Conservation (phyloP, 2,888 invertebrate species). For the Netelia fuscicornis region DNA sequence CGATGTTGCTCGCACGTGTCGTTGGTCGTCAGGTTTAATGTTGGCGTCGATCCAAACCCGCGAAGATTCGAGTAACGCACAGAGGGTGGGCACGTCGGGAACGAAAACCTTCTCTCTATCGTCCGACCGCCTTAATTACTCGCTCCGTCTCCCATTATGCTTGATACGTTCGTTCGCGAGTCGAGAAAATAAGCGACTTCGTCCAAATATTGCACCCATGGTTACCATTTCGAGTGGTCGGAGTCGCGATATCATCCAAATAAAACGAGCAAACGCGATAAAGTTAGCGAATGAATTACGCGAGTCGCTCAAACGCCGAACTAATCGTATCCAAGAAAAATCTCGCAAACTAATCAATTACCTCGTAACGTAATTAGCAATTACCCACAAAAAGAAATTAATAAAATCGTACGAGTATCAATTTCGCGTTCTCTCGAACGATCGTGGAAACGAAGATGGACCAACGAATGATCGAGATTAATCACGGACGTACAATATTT, state of each 20-base stretch:
- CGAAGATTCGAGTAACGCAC: conserved; percentile 11
- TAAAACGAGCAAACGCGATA: conserved; percentile 16
- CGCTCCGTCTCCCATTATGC: conserved; percentile 46
- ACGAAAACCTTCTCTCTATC: conserved; percentile 23
- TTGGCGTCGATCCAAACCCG: conserved; percentile 55
- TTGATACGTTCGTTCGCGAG: conserved; percentile 22
- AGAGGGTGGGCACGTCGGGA: not conserved
- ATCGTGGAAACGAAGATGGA: too few relatives aligned
- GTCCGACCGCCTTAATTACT: conserved; percentile 62
- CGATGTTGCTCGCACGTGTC: conserved; percentile 1
- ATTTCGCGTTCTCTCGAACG: not conserved
- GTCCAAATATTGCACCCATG: conserved; percentile 7
- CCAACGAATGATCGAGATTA: conserved; percentile 69
- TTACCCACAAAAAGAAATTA: not conserved
- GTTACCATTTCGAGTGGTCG: not conserved
- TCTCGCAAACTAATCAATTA: not conserved
- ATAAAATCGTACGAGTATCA: not conserved
- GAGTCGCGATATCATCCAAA: conserved; percentile 19
- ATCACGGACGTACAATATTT: conserved; percentile 79
- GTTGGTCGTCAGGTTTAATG: conserved; percentile 19
- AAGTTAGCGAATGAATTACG: conserved; percentile 5
- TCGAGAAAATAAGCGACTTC: conserved; percentile 36
- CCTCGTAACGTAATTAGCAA: not conserved
- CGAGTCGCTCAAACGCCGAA: not conserved
- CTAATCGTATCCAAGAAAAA: not conserved